Evolutionary conservation across 2,888 invertebrate genomes (phyloP).

Genomic region (Herminia tarsipennalis): DNA sequence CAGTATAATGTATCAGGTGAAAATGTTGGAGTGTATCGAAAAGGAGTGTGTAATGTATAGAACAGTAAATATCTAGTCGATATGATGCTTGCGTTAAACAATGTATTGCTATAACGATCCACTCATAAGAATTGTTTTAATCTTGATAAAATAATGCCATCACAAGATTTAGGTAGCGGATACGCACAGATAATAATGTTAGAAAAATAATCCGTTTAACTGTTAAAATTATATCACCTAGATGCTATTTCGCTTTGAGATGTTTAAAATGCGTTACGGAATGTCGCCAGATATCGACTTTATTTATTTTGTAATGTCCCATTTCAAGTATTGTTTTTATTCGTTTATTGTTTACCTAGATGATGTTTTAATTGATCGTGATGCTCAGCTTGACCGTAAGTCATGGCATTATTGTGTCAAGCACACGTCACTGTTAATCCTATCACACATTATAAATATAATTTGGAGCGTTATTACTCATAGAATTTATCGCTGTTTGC

Average conservation of each 20-base stretch:
- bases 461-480: constrained; percentile 64
- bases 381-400: constrained; percentile 21
- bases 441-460: constrained; percentile 56
- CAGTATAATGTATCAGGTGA: neutral
- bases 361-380: constrained; percentile 26
- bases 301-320: neutral
- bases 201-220: constrained; percentile 32
- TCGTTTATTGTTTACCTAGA: constrained; percentile 25
- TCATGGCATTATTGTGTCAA: constrained; percentile 71
- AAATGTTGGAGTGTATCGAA: constrained; percentile 3
- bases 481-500: constrained; percentile 69
- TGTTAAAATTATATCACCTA: constrained; percentile 19
- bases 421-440: constrained; percentile 69
- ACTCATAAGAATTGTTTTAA: constrained; percentile 51
- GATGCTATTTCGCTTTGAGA: constrained; percentile 16
- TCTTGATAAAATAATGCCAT: constrained; percentile 74
- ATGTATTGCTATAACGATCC: constrained; percentile 55
- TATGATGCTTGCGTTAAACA: constrained; percentile 58
- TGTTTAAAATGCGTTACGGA: constrained; percentile 23
- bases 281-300: neutral
- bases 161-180: constrained; percentile 45
- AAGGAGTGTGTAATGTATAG: constrained; percentile 51
- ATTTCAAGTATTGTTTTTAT: neutral
- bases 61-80: constrained; percentile 50
- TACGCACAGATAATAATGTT: constrained; percentile 56